Percentiles rank a stretch among this genome's conserved stretches.
phyloP scores from a whole-genome alignment of 35 echinoderm and acorn worm genomes.

The Nesometra sesokonis region DNA sequence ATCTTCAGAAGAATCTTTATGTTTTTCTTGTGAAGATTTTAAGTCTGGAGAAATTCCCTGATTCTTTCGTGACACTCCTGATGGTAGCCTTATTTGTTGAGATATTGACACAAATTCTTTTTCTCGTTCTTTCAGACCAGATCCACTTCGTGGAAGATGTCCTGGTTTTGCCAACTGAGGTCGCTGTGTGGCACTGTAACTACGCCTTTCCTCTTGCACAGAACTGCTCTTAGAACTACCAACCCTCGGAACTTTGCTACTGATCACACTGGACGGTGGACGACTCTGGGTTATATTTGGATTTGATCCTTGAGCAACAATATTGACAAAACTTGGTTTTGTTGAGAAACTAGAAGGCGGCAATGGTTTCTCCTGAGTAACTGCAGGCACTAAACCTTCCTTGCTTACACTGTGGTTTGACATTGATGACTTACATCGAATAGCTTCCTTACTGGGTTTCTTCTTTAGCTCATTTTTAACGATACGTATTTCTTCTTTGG shows the following conservation, averaged over 20 bases:
- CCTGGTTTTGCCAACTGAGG: slow-evolving; percentile 54
- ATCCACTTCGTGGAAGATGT: slow-evolving; percentile 46
- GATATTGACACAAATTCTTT: slow-evolving; percentile 80
- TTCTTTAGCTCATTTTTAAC: background rate
- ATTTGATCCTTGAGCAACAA: background rate
- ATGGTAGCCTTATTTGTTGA: slow-evolving; percentile 43
- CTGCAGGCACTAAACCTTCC: background rate
- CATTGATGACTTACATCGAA: background rate
- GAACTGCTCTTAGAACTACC: slow-evolving; percentile 8
- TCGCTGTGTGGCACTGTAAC: slow-evolving; percentile 25
- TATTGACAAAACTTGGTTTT: background rate
- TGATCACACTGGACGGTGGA: background rate
- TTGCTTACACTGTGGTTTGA: slow-evolving; percentile 17
- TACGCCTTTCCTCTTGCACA: slow-evolving; percentile 30
- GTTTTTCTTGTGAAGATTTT: background rate
- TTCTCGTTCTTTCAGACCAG: slow-evolving; percentile 34
- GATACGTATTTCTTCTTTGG: background rate
- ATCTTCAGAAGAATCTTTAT: background rate
- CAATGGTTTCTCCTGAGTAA: slow-evolving; percentile 32
- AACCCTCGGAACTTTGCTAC: background rate
- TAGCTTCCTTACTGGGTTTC: background rate
- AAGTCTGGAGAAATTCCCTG: background rate
- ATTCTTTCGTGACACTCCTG: background rate
- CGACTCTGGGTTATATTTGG: background rate
- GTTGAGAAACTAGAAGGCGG: background rate